Base-by-base conservation (phyloP, 2,113 vertebrate species). In the Lamprotornis superbus region DNA sequence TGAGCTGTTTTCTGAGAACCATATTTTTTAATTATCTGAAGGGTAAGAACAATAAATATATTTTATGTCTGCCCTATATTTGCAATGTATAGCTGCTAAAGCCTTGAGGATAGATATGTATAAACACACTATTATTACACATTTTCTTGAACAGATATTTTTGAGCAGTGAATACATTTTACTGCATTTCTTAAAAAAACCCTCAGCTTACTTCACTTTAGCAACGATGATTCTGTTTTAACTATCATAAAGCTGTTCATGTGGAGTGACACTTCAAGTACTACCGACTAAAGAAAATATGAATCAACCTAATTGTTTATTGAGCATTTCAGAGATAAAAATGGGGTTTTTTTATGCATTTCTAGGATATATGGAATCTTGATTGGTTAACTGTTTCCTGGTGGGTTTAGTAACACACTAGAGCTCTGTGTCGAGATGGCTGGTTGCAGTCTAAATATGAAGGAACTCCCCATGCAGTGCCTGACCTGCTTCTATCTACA, bases 11-110 rank as follows among this genome's bases (percentile, higher is more conserved):
- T 53, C 60, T 60, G 16, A 81, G 28, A 82, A 67, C 10, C 8
- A 5, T 39, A 52, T n/a, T 84, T 79, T 86, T 87, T 52, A 92
- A 76, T 87, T 82, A 82, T 61, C 44, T 65, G 35, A 85, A 76
- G 12, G 7, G 24, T 71, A 87, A 89, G 53, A 84, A 40, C 20
- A 76, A 74, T 35, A 75, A 83, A 88, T 55, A 44, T 2, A 68
- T 71, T 93, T 84, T 80, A 69, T 55, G 24, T 30, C 8, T 18
- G 18, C 5, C 22, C 12, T 76, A 16, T 30, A 57, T 83, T 94
- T 91, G 33, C 10, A 67, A 64, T 7, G 10, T 30, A 18, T 67
- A 30, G 10, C 39, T 93, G 16, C 55, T 65, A 86, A 70, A 86
- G 15, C 24, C 39, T 63, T 83, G 37, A 87, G 42, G 52, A 84